Evolutionary conservation across 1,140 invertebrate species (phyloP).

Genomic region (Stenopsyche tienmushanensis): DNA sequence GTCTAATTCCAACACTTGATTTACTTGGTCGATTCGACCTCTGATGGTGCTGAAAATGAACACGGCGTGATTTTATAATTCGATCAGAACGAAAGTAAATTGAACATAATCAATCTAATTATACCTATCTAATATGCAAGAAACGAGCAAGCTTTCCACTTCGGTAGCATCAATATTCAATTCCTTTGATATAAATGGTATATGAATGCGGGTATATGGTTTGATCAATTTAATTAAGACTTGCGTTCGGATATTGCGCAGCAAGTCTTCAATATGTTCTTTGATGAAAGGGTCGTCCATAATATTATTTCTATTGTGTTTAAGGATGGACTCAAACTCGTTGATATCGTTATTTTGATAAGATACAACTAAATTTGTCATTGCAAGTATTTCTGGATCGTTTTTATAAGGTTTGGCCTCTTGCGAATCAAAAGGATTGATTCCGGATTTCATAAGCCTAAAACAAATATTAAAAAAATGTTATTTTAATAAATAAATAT

Average conservation of each 20-base stretch:
- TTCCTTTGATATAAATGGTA: constrained; percentile 97
- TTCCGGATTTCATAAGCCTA: constrained; percentile 98
- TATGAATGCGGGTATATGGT: constrained; percentile 97
- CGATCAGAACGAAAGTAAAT: neutral
- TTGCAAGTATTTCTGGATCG: constrained; percentile 98
- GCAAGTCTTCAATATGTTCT: constrained; percentile 98
- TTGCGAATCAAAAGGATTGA: constrained; percentile 99
- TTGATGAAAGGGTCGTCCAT: constrained; percentile 99
- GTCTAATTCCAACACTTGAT: constrained; percentile 90
- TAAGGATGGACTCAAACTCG: constrained; percentile 96
- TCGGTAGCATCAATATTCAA: constrained; percentile 95
- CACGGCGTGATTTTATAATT: neutral
- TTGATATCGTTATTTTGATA: constrained; percentile 99
- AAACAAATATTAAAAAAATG: constrained; percentile 29
- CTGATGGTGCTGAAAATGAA: constrained; percentile 78
- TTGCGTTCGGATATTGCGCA: constrained; percentile 97
- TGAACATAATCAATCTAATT: neutral
- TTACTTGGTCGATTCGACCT: constrained; percentile 95
- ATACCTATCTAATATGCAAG: constrained; percentile 95
- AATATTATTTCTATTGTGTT: constrained; percentile 93
- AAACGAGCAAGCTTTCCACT: constrained; percentile 96
- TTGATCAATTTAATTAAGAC: constrained; percentile 97
- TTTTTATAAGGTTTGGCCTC: constrained; percentile 99
- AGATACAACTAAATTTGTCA: constrained; percentile 98
- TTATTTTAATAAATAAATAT: constrained; percentile 9